Evolutionary conservation across 2,888 invertebrate species (phyloP).

Genomic region (Plagodis dolabraria): DNA sequence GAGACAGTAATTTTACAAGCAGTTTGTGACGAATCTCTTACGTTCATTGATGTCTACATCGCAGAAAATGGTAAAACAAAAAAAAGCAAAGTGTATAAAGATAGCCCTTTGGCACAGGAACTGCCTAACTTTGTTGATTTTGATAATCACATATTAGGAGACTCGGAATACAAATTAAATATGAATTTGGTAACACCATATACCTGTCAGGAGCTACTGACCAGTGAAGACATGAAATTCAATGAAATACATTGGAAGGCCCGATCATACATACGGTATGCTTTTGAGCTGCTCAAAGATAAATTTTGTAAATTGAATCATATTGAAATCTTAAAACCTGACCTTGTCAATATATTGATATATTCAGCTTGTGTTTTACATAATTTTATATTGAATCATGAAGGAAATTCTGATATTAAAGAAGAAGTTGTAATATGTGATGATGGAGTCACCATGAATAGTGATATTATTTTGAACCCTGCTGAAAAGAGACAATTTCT

Average conservation of each 20-base stretch:
- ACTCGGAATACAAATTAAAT: slow-evolving; percentile 67
- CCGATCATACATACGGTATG: slow-evolving; percentile 66
- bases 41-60: slow-evolving; percentile 70
- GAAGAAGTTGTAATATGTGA: slow-evolving; percentile 66
- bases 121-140: slow-evolving; percentile 69
- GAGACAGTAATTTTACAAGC: slow-evolving; percentile 71
- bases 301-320: slow-evolving; percentile 70
- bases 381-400: slow-evolving; percentile 73
- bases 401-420: slow-evolving; percentile 67
- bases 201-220: slow-evolving; percentile 69
- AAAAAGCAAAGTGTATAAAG: slow-evolving; percentile 69
- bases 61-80: slow-evolving; percentile 64
- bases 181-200: slow-evolving; percentile 75
- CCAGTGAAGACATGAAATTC: slow-evolving; percentile 77
- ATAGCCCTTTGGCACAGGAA: slow-evolving; percentile 62
- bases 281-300: slow-evolving; percentile 71
- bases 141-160: slow-evolving; percentile 76
- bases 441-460: slow-evolving; percentile 69
- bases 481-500: slow-evolving; percentile 74
- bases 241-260: slow-evolving; percentile 76
- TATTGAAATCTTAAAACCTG: slow-evolving; percentile 63
- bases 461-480: slow-evolving; percentile 66
- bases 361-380: slow-evolving; percentile 72
- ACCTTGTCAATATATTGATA: slow-evolving; percentile 61
- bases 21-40: slow-evolving; percentile 74